These are phyloP conservation scores for Drosophila infuscata DNA, from an alignment of 2,888 invertebrate genomes.

Conservation along the genomic window DNA sequence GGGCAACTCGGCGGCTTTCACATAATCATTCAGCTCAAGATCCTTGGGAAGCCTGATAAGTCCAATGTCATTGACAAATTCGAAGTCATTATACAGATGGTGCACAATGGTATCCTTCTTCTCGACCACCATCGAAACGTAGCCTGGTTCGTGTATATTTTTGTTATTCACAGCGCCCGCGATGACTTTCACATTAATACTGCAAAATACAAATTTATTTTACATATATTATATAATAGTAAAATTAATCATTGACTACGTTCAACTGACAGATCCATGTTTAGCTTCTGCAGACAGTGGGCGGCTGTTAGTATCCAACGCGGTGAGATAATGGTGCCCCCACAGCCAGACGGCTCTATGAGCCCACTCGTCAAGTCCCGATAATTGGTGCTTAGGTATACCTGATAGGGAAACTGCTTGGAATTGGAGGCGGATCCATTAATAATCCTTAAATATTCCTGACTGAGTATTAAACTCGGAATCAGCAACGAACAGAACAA, in stretches of 20 bases:
- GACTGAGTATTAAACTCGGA: slow-evolving; percentile 10
- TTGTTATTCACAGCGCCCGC: slow-evolving; percentile 31
- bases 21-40: slow-evolving; percentile 16
- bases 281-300: slow-evolving; percentile 45
- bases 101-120: slow-evolving; percentile 37
- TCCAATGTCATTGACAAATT: slow-evolving; percentile 48
- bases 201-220: slow-evolving; percentile 12
- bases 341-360: too few relatives aligned
- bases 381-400: slow-evolving; percentile 29
- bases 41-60: slow-evolving; percentile 39
- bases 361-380: neutral
- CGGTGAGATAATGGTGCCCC: slow-evolving; percentile 53
- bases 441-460: slow-evolving; percentile 49
- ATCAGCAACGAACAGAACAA: slow-evolving; percentile 27
- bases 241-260: neutral
- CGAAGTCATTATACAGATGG: slow-evolving; percentile 4
- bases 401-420: slow-evolving; percentile 59
- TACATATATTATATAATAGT: too few relatives aligned
- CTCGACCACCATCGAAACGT: slow-evolving; percentile 8
- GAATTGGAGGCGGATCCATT: slow-evolving; percentile 40
- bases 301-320: slow-evolving; percentile 67
- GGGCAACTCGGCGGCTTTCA: slow-evolving; percentile 42
- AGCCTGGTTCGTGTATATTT: neutral
- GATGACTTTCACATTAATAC: slow-evolving; percentile 25
- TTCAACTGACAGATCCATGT: slow-evolving; percentile 23